Conservation (phyloP, 2,797 vertebrate species). For the Microctenopoma lineatum region DNA sequence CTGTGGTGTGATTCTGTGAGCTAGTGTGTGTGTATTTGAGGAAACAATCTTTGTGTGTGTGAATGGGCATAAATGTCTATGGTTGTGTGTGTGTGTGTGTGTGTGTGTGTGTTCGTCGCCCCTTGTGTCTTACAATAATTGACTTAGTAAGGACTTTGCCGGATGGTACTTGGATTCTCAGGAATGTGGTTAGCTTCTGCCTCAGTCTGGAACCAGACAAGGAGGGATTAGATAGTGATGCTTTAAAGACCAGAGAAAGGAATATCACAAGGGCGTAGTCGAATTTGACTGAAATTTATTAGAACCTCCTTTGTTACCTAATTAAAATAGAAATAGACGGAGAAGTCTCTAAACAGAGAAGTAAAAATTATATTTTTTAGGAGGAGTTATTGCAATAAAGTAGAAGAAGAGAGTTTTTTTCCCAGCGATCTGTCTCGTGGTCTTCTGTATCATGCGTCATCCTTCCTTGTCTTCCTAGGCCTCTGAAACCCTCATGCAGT, state of each 20-base stretch:
- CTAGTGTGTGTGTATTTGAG: constrained; percentile 61
- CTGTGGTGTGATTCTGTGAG: constrained; percentile 72
- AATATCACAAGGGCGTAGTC: constrained; percentile 27
- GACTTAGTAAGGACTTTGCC: constrained; percentile 80
- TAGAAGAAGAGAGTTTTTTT: not conserved
- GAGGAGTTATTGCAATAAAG: not conserved
- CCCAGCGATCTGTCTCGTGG: constrained; percentile 23
- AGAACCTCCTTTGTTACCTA: constrained; percentile 10
- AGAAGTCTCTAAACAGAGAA: not conserved
- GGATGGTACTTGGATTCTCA: constrained; percentile 83
- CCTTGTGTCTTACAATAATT: constrained; percentile 78
- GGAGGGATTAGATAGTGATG: constrained; percentile 71
- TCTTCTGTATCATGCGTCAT: constrained; percentile 58
- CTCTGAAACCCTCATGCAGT: constrained; percentile 78
- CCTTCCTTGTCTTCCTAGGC: constrained; percentile 62
- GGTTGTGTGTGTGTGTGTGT: constrained; percentile 7
- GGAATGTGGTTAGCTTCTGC: constrained; percentile 81
- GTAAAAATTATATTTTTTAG: not conserved
- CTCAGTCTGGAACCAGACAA: constrained; percentile 77
- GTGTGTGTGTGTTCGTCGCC: constrained; percentile 48
- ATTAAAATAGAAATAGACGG: not conserved
- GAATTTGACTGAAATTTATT: constrained; percentile 47
- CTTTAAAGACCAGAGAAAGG: constrained; percentile 63
- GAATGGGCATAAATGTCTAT: constrained; percentile 46
- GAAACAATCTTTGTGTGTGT: constrained; percentile 68